Base-by-base conservation (phyloP, 1,140 invertebrate species). In the Zophobas morio region DNA sequence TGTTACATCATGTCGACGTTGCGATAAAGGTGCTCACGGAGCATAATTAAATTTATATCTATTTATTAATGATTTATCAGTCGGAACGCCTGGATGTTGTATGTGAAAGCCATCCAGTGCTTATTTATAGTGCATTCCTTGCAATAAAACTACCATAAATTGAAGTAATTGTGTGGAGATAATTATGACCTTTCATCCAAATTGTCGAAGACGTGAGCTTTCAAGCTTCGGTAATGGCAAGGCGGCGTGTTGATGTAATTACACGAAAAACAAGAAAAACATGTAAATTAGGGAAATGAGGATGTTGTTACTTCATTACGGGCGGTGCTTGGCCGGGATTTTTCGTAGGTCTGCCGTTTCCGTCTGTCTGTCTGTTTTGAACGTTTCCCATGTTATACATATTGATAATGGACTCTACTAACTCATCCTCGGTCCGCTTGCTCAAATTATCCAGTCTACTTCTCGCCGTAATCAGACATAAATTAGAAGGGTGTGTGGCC, bases 401-500 rank as follows among this genome's bases (percentile, higher is more conserved):
- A 20, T 20, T 20, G 20, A 20, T 20, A 20, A 20, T 20, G 20
- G 20, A 20, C 20, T 20, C 20, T 20, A 20, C 20, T 20, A 20
- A 20, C 20, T 20, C 20, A 70, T 34, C 40, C 42, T 78, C 77
- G 53, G 72, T 73, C 54, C 57, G 66, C 57, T 78, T 75, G 39
- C 46, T 72, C 77, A 42, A 54, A 75, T 78, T 74, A 78, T 78
- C 57, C 54, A 78, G 74, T 75, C 77, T 75, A 54, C 77, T 70
- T 36, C 77, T 70, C 57, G 72, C 73, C 70, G 56, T 78, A 74
- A 78, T 78, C 77, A 75, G 77, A 75, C 72, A 78, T 78, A 78
- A 78, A 78, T 78, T 79, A 76, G 74, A 66, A 53, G 78, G 74
- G 78, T 79, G 78, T 79, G 57, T 79, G 78, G 72, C 74, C 78